Conservation (phyloP, 2,113 vertebrate genomes). For the Podilymbus podiceps region DNA sequence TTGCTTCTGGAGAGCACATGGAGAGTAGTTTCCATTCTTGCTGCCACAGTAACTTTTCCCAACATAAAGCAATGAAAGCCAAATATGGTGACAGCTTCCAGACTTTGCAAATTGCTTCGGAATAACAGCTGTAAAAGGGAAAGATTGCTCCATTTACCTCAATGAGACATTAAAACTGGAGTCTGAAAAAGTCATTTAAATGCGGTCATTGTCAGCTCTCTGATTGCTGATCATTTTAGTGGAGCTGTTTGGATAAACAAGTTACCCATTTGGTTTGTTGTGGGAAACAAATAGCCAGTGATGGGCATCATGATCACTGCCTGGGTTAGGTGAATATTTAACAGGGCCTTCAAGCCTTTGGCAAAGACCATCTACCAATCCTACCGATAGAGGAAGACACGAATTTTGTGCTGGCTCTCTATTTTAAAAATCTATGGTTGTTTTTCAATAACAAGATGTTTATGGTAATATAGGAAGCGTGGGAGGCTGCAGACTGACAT, state of each 20-base stretch:
- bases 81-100: not conserved
- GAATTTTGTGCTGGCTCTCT: not conserved
- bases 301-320: not conserved
- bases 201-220: not conserved
- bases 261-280: not conserved
- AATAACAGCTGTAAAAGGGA: not conserved
- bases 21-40: not conserved
- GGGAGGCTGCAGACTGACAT: not conserved
- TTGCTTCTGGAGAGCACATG: not conserved
- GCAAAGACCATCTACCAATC: not conserved
- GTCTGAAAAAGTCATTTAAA: not conserved
- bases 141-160: not conserved
- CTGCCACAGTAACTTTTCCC: not conserved
- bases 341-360: not conserved
- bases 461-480: not conserved
- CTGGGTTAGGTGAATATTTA: not conserved
- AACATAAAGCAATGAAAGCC: not conserved
- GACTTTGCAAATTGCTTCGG: not conserved
- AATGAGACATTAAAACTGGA: not conserved
- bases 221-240: not conserved
- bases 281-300: not conserved
- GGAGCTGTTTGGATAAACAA: not conserved
- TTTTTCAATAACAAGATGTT: not conserved
- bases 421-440: not conserved
- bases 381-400: not conserved